Evolutionary conservation across 2,888 invertebrate genomes (phyloP), one percentile per base, ranked within the genome.

Genomic region (Leptinotarsa rubiginosa): DNA sequence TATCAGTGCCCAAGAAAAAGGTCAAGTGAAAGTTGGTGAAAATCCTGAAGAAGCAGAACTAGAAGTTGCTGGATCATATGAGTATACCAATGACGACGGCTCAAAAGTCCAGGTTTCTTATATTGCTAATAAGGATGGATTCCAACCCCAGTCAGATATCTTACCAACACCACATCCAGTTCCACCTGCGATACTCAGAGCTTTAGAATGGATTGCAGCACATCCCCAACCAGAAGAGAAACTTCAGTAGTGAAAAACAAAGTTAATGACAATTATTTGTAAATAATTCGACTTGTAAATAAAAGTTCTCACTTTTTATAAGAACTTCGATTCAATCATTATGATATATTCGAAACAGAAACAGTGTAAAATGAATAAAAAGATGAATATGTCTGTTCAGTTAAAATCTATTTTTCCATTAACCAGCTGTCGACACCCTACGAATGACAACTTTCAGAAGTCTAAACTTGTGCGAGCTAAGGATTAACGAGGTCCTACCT

Each of bases 81-180:
- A 79, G 64, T 81, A 81, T 67, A 81, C 79, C 4, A 77, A 79
- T 18, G 78, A 79, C 5, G 81, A 81, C 71, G 81, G 81, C 12
- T 73, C 77, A 1, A 78, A 78, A 12, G 88, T 92, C 25, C 69
- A 22, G 72, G 72, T 22, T 31, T 89, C 90, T 15, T 93, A 93
- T 82, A 90, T 91, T 47, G 93, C 93, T n/a, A 92, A 93, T 80
- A 93, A 93, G 81, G 92, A 93, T 78, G 92, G 92, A 65, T 93
- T 92, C 86, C 91, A 91, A 81, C 91, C 93, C 13, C 90, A 90
- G 86, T 94, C 94, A 65, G 93, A 91, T 68, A 94, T 94, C 85
- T 87, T 94, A 54, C 94, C 94, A 13, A 94, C 94, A 15, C 93
- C 94, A 7, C 94, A 94, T 16, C 93, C 94, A n/a, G 92, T 94